Base-by-base conservation (phyloP, 1,140 invertebrate species). In the Eciton burchellii region DNA sequence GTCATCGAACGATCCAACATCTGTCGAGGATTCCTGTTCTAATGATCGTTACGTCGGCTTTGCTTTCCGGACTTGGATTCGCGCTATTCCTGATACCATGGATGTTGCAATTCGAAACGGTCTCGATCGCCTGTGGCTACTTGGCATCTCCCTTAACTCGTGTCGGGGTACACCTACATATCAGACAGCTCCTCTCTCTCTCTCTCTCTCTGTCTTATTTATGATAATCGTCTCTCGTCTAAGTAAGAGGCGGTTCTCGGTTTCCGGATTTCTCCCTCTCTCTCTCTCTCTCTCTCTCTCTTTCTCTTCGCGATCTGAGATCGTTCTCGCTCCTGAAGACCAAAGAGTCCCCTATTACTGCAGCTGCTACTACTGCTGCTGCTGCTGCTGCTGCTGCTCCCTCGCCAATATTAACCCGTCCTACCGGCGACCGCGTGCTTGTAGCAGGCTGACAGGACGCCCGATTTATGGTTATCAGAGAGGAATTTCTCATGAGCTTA, bases 191-290 rank as follows among this genome's bases (percentile, higher is more conserved):
- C 45, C 52, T n/a, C n/a, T n/a, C n/a, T n/a, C n/a, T n/a, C n/a
- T n/a, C n/a, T n/a, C n/a, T n/a, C n/a, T n/a, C n/a, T n/a, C n/a
- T 43, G 81, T 86, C 49, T 81, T 87, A 87, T 86, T 88, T 84
- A 88, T 74, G 84, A 54, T 86, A 86, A 88, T 86, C 79, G 76
- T 45, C 21, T 62, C 54, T 84, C 79, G 65, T 83, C 82, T 81
- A 71, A 77, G 71, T 71, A 70, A 86, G 68, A 85, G 81, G 29
- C 45, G n/a, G 56, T 65, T 49, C 47, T 21, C 66, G 60, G 16
- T 82, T 82, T 84, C 81, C 84, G 84, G 57, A 65, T 82, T 16
- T 62, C 8, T 43, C 16, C 24, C n/a, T 43, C 24, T 54, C 52
- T 54, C 72, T 76, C 35, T 12, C 41, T 62, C 60, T 82, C 41